Conservation (phyloP, 2,113 vertebrate genomes). For the human region GRCh38 chr1:163934001-163934500, state of each 20-base stretch:
- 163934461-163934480: neutral
- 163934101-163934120: neutral
- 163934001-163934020: slow-evolving; percentile 66
- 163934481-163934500: neutral
- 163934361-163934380: neutral
- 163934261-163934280: neutral
- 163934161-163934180: neutral
- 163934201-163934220: neutral
- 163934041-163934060: slow-evolving; percentile 60
- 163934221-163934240: neutral
- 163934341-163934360: neutral
- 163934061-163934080: neutral
- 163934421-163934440: neutral
- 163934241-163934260: neutral
- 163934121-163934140: neutral
- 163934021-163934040: slow-evolving; percentile 67
- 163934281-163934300: neutral
- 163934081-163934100: neutral
- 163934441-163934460: neutral
- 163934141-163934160: neutral
- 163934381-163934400: neutral
- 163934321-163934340: neutral
- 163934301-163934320: neutral
- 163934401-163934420: neutral
- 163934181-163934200: slow-evolving; percentile 43